Base-by-base conservation (phyloP, 2,113 vertebrate species). In the Trachemys scripta region DNA sequence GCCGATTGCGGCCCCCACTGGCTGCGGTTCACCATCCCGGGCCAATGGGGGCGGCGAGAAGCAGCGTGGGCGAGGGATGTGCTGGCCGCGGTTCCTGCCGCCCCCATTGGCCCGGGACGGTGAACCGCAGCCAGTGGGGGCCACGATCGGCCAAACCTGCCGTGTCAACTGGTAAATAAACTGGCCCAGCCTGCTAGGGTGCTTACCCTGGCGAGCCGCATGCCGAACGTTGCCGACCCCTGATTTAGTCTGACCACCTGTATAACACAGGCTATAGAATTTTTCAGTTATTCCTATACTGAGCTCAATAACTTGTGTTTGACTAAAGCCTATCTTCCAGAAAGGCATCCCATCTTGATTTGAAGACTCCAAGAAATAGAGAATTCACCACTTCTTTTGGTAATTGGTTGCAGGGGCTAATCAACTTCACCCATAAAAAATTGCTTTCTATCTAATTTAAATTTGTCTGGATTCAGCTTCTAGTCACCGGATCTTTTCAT, bases 351-450 rank as follows among this genome's bases (percentile, higher is more conserved):
- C 1, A 31, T 96, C 88, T 65, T 38, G n/a, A 38, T 72, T 3
- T 38, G 65, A 72, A 72, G 65, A 38, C 9, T 20, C 65, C 6
- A 78, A 29, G 25, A 78, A 25, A 45, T 47, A 45, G 42, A 47
- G 75, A 78, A 27, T 78, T 47, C 11, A 78, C 38, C 69, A 1
- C 59, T 95, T 84, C 84, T 90, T 45, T 17, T 76, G 14, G 75
- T 27, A 93, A 93, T 92, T 95, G 96, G 78, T 93, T 96, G 80
- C 93, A 87, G 42, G 90, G 91, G 81, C 51, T 88, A 94, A 54
- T 84, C 90, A 96, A 80, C 93, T 25, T 47, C 42, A 45, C 22
- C 6, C 25, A 47, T 76, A 45, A 42, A 45, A 45, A 4, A 4
- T 5, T 76, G 12, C 22, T 47, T 47, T 42, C 25, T 76, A 27